These are phyloP conservation scores for Oceanodroma leucorhoa DNA, from an alignment of 2,797 vertebrate species.

Conservation along the genomic window DNA sequence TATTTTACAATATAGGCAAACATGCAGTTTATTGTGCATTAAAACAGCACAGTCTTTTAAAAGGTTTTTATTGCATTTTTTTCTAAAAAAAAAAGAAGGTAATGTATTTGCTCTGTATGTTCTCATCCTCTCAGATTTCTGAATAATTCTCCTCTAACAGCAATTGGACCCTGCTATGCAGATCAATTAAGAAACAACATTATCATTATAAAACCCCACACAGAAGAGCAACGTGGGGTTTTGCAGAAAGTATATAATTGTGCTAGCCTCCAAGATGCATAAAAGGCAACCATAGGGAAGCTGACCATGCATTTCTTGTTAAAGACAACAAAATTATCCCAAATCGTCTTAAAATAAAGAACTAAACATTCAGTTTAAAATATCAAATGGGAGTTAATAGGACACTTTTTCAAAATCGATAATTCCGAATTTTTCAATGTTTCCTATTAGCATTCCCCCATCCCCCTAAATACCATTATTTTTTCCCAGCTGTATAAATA, in stretches of 20 bases:
- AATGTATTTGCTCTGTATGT: neutral
- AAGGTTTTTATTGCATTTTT: neutral
- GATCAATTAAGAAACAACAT: slow-evolving; percentile 35
- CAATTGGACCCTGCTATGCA: slow-evolving; percentile 1
- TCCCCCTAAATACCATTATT: slow-evolving; percentile 68
- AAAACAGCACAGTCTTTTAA: neutral
- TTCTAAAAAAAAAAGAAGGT: neutral
- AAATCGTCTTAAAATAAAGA: slow-evolving; percentile 52
- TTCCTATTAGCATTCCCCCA: slow-evolving; percentile 66
- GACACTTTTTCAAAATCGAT: slow-evolving; percentile 54
- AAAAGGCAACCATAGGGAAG: slow-evolving; percentile 50
- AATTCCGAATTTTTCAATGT: slow-evolving; percentile 66
- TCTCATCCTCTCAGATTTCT: slow-evolving; percentile 48
- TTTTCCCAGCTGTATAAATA: slow-evolving; percentile 78
- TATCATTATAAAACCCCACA: slow-evolving; percentile 34
- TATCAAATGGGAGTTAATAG: slow-evolving; percentile 37
- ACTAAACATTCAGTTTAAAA: slow-evolving; percentile 49
- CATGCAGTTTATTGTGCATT: neutral
- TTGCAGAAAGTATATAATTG: slow-evolving; percentile 32
- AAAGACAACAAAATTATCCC: slow-evolving; percentile 50
- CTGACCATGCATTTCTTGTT: slow-evolving; percentile 51
- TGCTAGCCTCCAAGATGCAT: slow-evolving; percentile 45
- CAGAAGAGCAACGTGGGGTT: slow-evolving; percentile 41
- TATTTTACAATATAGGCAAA: neutral
- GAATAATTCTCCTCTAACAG: slow-evolving; percentile 34